phyloP scores from a whole-genome alignment of 1,140 invertebrate genomes.

The Phortica variegata region DNA sequence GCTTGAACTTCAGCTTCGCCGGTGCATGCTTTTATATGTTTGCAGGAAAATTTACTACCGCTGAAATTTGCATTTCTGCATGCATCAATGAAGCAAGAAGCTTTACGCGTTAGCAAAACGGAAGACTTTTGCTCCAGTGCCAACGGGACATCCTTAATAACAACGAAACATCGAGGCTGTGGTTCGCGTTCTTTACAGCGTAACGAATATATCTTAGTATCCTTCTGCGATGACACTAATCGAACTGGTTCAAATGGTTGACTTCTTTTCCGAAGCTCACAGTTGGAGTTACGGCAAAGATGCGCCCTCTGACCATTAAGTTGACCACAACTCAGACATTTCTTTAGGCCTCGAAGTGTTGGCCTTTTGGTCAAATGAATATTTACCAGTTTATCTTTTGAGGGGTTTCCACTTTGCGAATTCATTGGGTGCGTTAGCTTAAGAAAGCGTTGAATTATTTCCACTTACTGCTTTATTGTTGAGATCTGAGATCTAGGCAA shows the following conservation, averaged over 20 bases:
- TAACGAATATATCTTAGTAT: conserved; percentile 34
- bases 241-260: conserved; percentile 36
- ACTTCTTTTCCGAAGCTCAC: conserved; percentile 29
- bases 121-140: conserved; percentile 30
- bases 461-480: no score
- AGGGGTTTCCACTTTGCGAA: no score
- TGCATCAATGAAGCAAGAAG: conserved; percentile 38
- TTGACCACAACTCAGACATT: conserved; percentile 38
- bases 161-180: conserved; percentile 41
- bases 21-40: conserved; percentile 40
- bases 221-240: conserved; percentile 22
- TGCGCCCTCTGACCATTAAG: conserved; percentile 42
- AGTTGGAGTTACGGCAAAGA: conserved; percentile 33
- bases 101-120: conserved; percentile 44
- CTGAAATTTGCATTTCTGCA: no score
- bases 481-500: no score
- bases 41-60: conserved; percentile 17
- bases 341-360: conserved; percentile 33
- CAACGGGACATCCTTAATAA: conserved; percentile 31
- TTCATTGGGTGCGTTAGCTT: no score
- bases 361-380: not conserved
- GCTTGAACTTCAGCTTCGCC: conserved; percentile 27
- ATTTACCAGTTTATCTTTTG: no score
- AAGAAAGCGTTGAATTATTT: no score
- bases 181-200: conserved; percentile 30